Percentiles rank a stretch among this genome's conserved stretches.
Evolutionary conservation across 2,888 invertebrate genomes (phyloP).

Genomic region (Galerucella pusilla): DNA sequence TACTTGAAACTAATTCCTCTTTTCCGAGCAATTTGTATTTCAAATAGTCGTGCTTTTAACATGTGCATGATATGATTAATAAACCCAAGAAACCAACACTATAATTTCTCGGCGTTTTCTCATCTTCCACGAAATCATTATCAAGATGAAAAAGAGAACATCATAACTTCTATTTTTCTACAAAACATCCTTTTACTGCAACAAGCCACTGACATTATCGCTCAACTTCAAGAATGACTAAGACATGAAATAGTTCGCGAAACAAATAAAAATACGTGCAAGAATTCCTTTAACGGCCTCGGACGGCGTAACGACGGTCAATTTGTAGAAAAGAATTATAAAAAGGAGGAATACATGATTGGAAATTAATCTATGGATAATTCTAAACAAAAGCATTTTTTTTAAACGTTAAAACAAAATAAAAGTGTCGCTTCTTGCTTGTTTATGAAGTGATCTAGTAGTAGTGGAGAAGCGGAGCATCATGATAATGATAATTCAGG

Average conservation of each 20-base stretch:
- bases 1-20: too few species aligned
- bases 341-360: neutral
- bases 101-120: neutral
- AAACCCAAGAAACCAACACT: neutral
- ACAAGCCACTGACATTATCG: conserved; percentile 13
- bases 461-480: too few species aligned
- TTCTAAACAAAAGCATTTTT: neutral
- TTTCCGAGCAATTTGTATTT: neutral
- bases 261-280: conserved; percentile 38
- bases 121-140: conserved; percentile 12
- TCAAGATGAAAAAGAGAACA: conserved; percentile 10
- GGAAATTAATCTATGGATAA: neutral
- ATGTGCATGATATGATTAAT: neutral
- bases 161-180: conserved; percentile 9
- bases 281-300: conserved; percentile 28
- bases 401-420: neutral
- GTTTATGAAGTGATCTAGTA: too few species aligned
- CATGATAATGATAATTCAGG: too few species aligned
- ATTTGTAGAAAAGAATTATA: neutral
- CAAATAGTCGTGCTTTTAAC: neutral
- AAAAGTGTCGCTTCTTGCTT: neutral
- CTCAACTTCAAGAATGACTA: conserved; percentile 1
- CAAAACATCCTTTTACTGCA: conserved; percentile 3
- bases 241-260: conserved; percentile 32
- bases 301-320: neutral